Evolutionary conservation across 2,888 invertebrate genomes (phyloP).

Genomic region (Cataglyphis cursor): DNA sequence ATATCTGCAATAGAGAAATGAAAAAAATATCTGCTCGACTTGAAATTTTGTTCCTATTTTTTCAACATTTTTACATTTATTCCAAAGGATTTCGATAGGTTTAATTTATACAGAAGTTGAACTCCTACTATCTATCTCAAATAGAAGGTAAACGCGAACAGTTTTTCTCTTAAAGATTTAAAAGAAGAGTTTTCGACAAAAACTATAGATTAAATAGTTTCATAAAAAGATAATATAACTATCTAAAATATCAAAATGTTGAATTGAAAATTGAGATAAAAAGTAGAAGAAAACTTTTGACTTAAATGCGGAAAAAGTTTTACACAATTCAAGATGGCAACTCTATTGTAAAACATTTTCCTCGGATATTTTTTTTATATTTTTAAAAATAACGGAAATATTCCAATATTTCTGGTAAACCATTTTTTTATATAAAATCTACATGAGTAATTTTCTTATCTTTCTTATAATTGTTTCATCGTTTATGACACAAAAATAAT

Average conservation of each 20-base stretch:
- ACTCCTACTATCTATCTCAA: background rate
- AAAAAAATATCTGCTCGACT: background rate
- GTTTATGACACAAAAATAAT: background rate
- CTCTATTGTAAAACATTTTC: background rate
- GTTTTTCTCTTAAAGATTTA: background rate
- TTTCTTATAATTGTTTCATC: background rate
- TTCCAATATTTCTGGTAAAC: background rate
- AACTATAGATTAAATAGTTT: background rate
- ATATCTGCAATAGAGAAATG: background rate
- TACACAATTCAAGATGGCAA: background rate
- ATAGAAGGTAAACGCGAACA: background rate
- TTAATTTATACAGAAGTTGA: background rate
- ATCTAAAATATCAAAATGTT: conserved; percentile 1
- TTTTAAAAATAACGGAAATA: background rate
- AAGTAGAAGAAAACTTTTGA: background rate
- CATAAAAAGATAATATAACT: background rate
- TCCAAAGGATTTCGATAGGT: background rate
- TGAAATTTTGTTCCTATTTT: conserved; percentile 2
- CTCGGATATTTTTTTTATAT: background rate
- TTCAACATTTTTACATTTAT: background rate
- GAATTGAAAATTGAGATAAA: background rate
- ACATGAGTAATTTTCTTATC: background rate
- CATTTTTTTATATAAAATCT: no score
- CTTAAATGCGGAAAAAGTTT: background rate
- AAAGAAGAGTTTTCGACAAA: background rate